These are phyloP conservation scores for Papilio gigon DNA, from an alignment of 2,888 invertebrate species.

Conservation along the genomic window DNA sequence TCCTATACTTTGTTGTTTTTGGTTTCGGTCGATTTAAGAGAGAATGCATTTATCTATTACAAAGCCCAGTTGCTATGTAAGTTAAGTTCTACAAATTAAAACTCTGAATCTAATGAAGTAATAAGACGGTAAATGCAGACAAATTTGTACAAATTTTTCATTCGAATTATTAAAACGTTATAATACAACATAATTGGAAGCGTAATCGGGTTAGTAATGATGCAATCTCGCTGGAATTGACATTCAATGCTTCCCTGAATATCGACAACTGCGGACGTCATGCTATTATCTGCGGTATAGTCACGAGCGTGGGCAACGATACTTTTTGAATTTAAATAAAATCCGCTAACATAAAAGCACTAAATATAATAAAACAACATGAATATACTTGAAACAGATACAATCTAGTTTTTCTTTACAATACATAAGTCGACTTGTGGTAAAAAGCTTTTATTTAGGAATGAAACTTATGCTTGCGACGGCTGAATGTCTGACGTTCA, in stretches of 20 bases:
- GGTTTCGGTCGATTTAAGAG: too few species aligned
- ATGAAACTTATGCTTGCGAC: too few species aligned
- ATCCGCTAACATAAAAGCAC: constrained; percentile 23
- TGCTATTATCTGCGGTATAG: constrained; percentile 49
- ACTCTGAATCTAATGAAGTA: too few species aligned
- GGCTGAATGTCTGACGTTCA: neutral
- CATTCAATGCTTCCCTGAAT: constrained; percentile 40
- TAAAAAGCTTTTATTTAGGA: too few species aligned
- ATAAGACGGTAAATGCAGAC: too few species aligned
- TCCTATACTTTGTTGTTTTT: neutral
- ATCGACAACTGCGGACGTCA: constrained; percentile 44
- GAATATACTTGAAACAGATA: neutral
- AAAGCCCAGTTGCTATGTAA: too few species aligned
- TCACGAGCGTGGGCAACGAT: constrained; percentile 47
- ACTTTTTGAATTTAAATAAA: constrained; percentile 32
- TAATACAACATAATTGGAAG: neutral
- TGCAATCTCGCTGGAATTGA: constrained; percentile 31
- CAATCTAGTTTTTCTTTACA: neutral
- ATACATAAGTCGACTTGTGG: too few species aligned
- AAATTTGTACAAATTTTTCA: too few species aligned
- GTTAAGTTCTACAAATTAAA: neutral
- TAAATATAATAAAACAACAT: neutral
- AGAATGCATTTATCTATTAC: too few species aligned
- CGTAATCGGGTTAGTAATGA: constrained; percentile 1
- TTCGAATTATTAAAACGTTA: neutral